phyloP scores from a whole-genome alignment of 2,888 invertebrate genomes.

The Andrena praecox region DNA sequence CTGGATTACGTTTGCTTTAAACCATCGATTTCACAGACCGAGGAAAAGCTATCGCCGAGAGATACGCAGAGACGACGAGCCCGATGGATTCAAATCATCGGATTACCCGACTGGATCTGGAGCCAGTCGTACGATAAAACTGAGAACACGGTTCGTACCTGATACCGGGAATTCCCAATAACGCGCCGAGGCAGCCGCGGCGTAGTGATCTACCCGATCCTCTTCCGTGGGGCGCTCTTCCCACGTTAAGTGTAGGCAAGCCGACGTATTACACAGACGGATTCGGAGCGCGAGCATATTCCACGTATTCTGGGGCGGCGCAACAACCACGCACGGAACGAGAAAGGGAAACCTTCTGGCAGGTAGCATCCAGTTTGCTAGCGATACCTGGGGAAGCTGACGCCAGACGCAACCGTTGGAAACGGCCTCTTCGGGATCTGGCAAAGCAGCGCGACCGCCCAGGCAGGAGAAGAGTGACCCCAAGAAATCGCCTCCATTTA shows the following conservation, averaged over 20 bases:
- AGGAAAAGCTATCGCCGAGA: neutral
- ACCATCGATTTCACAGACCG: neutral
- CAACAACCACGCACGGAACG: neutral
- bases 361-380: constrained; percentile 17
- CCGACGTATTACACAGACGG: constrained; percentile 24
- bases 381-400: constrained; percentile 21
- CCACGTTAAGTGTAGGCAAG: constrained; percentile 62
- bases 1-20: too few relatives aligned
- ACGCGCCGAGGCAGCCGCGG: constrained; percentile 7
- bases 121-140: constrained; percentile 10
- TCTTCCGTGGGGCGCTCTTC: constrained; percentile 33
- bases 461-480: neutral
- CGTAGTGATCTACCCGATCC: constrained; percentile 43
- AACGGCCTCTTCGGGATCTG: constrained; percentile 25
- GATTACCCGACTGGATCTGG: constrained; percentile 21
- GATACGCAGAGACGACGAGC: neutral
- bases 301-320: constrained; percentile 28
- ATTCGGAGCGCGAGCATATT: constrained; percentile 15
- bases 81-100: constrained; percentile 8
- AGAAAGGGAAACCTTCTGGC: neutral
- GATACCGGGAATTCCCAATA: constrained; percentile 43
- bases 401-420: constrained; percentile 35
- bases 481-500: too few relatives aligned
- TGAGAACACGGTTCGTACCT: constrained; percentile 25
- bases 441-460: neutral